Base-by-base conservation (phyloP, 2,113 vertebrate species). In the Cyanistes caeruleus region DNA sequence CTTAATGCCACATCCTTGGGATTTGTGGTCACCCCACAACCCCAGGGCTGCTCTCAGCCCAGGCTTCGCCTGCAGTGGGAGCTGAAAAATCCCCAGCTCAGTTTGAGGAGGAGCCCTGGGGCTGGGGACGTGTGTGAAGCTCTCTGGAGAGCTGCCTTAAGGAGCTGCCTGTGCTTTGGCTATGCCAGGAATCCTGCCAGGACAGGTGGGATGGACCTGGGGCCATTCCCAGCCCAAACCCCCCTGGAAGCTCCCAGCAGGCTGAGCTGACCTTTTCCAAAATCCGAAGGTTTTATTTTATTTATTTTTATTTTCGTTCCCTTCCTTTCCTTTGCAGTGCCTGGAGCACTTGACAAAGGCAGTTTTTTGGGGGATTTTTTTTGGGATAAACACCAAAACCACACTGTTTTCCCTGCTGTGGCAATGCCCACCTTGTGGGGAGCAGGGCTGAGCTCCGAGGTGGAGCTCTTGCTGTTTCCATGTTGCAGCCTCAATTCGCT, bases 1-100 rank as follows among this genome's bases (percentile, higher is more conserved):
- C 52, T 39, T 80, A 17, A 35, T 46, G 52, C 68, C 76, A 12
- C 1, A 0, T 33, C 13, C 13, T 19, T 13, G 59, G 5, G 4
- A 8, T 56, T 10, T 55, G 64, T 28, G 89, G 44, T 60, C 63
- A 8, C 79, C 16, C 13, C 7, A 3, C 1, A 2, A 30, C 59
- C 76, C 60, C 0, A 0, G 44, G 53, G 86, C 46, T 43, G 35
- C 56, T 68, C 39, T 27, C 2, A 0, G 31, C 2, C 4, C 16
- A 5, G 69, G 63, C 28, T 70, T 9, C 5, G 15, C 62, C 72
- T 23, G 64, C 53, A 21, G 33, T 5, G 0, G 0, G 41, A 79
- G 49, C 43, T 80, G 15, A 3, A 43, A 64, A 88, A 63, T 25
- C 56, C 48, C 1, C 0, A 79, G 10, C 18, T 49, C 1, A 5